These are phyloP conservation scores for Scaptomyza polygonia DNA, from an alignment of 2,888 invertebrate species.

Conservation along the genomic window DNA sequence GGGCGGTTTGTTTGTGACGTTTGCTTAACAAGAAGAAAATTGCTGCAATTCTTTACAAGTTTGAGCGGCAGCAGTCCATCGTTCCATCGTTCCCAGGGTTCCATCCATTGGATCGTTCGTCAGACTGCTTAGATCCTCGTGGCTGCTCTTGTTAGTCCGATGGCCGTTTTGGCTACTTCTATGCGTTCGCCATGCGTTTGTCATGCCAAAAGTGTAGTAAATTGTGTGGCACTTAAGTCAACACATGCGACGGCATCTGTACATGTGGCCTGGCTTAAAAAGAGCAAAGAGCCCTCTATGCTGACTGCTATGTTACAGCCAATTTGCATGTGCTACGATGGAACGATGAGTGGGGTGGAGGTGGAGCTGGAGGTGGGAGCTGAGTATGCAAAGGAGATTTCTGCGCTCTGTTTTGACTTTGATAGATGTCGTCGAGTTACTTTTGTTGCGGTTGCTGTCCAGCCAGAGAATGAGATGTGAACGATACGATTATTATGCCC, in stretches of 20 bases:
- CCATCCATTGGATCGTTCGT: constrained; percentile 1
- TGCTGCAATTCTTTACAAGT: constrained; percentile 81
- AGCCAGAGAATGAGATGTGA: constrained; percentile 34
- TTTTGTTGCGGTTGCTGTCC: constrained; percentile 25
- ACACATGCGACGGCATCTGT: constrained; percentile 63
- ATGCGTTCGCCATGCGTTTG: constrained; percentile 80
- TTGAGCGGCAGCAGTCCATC: constrained; percentile 48
- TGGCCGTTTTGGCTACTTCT: constrained; percentile 49
- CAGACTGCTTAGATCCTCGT: constrained; percentile 5
- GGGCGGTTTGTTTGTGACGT: constrained; percentile 81
- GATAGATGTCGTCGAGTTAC: constrained; percentile 81
- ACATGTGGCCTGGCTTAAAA: constrained; percentile 39
- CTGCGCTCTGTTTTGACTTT: constrained; percentile 83
- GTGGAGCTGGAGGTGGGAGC: constrained; percentile 6
- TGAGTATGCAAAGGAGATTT: constrained; percentile 62
- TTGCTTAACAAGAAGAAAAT: constrained; percentile 83
- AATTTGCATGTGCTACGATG: constrained; percentile 69
- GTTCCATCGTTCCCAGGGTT: constrained; percentile 44
- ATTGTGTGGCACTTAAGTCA: constrained; percentile 81
- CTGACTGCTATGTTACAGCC: constrained; percentile 49
- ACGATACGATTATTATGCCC: constrained; percentile 36
- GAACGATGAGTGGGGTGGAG: neutral
- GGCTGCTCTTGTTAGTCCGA: constrained; percentile 53
- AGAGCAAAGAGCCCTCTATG: constrained; percentile 10
- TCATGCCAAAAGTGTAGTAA: constrained; percentile 82